Base-by-base conservation (phyloP, 2,113 vertebrate species). In the Myotis yumanensis region DNA sequence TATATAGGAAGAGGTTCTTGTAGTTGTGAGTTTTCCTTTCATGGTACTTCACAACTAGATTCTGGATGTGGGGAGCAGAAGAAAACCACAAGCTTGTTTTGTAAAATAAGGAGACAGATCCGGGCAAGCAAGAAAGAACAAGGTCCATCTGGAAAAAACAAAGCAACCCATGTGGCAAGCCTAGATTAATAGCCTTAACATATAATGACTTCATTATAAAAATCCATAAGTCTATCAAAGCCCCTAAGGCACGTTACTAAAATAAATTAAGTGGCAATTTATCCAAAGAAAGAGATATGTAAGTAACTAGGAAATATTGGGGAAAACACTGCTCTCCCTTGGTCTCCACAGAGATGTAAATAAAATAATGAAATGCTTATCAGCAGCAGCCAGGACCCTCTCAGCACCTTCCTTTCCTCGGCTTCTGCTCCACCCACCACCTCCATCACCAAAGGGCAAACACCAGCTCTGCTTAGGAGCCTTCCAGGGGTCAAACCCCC, bases 11-110 rank as follows among this genome's bases (percentile, higher is more conserved):
- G 20, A 59, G 66, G 7, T 52, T 89, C 37, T 59, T 48, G 3
- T 20, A 16, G 73, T 4, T 48, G 25, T 46, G 12, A 25, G 23
- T 66, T 51, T 0, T 35, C 35, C 51, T 52, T 51, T 32, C 20
- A 54, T 68, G 17, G 72, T 46, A 51, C 18, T 40, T 77, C 48
- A 62, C 76, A 88, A 79, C 20, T 66, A 64, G 72, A 79, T 77
- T 85, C 68, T 72, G 52, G 11, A 35, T 66, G 16, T 32, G 23
- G 52, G 66, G 54, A 93, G 54, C 69, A 83, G 43, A 86, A 71
- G 69, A 32, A 75, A 94, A 90, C 4, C n/a, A 76, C 11, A 79
- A 20, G 35, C 57, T 82, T 88, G 59, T 85, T 94, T 92, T 94
- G 5, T 81, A 75, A 95, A 91, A 72, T 15, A 75, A 91, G 30